Evolutionary conservation across 2,888 invertebrate genomes (phyloP), one percentile per base, ranked within the genome.

Genomic region (Aphrophora alni): DNA sequence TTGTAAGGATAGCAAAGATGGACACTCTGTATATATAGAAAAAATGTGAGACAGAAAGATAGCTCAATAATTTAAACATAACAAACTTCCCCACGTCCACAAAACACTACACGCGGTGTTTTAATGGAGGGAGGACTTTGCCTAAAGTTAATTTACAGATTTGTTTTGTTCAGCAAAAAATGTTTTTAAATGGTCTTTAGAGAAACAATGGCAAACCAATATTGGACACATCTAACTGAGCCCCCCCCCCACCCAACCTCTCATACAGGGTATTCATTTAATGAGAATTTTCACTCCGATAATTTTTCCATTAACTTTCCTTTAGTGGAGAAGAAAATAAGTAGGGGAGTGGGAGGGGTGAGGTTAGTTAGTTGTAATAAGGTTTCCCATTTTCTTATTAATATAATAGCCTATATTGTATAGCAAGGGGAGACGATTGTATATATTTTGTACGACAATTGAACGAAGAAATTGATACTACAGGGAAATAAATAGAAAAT

Each of bases 261-360:
- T 3, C 21, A 8, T 3, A 3, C 59, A 21, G 21, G 59, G 59
- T 59, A 59, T 59, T 59, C n/a, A 59, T n/a, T 77, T 77, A 77
- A 77, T 69, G 77, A 77, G 77, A 77, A 77, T 77, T 77, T 77
- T 77, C 77, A 77, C 77, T 77, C 69, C 77, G 77, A 77, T 77
- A 77, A 77, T 77, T 77, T 77, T 77, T 77, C 77, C 77, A 77
- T 77, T 69, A 77, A 77, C 77, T 77, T 59, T 44, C 44, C 59
- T 59, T 59, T 59, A 59, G 59, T 59, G 59, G n/a, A 59, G 59
- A 59, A 59, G 59, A 59, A 59, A 59, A n/a, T 8, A 59, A 21
- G 59, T 2, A n/a, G 59, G n/a, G 59, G 59, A 8, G 21, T 59
- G 21, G 59, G 21, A 21, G n/a, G 10, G 33, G 21, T 2, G 3